These are phyloP conservation scores for Perodicticus potto DNA, from an alignment of 2,797 vertebrate genomes.

Conservation along the genomic window DNA sequence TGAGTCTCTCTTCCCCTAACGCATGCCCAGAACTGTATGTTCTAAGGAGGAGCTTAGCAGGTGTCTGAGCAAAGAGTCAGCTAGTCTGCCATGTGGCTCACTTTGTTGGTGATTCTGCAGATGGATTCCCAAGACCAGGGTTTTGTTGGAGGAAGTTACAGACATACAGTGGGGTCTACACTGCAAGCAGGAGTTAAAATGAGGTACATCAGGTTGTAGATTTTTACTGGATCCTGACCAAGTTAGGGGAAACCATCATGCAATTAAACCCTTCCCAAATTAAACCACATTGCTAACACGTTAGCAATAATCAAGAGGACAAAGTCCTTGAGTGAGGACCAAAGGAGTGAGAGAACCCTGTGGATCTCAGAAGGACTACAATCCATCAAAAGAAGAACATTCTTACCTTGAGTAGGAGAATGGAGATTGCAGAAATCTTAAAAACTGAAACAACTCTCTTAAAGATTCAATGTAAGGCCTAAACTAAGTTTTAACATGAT, in stretches of 20 bases:
- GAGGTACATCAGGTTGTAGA: fast-evolving
- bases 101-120: not conserved
- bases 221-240: not conserved
- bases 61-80: no score
- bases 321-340: not conserved
- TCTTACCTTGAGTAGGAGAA: not conserved
- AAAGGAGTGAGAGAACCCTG: not conserved
- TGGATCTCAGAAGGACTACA: not conserved
- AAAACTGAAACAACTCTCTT: not conserved
- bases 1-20: not conserved
- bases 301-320: not conserved
- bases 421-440: not conserved
- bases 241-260: not conserved
- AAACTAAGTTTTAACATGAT: not conserved
- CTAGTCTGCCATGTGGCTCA: fast-evolving
- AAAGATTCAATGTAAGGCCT: not conserved
- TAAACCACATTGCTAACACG: not conserved
- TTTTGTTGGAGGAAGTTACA: not conserved
- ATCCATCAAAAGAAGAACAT: fast-evolving
- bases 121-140: not conserved
- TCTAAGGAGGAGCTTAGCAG: not conserved
- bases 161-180: not conserved
- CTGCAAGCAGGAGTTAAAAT: not conserved
- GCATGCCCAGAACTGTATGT: no score
- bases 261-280: not conserved